phyloP scores from a whole-genome alignment of 2,888 invertebrate species.

The Galerucella calmariensis region DNA sequence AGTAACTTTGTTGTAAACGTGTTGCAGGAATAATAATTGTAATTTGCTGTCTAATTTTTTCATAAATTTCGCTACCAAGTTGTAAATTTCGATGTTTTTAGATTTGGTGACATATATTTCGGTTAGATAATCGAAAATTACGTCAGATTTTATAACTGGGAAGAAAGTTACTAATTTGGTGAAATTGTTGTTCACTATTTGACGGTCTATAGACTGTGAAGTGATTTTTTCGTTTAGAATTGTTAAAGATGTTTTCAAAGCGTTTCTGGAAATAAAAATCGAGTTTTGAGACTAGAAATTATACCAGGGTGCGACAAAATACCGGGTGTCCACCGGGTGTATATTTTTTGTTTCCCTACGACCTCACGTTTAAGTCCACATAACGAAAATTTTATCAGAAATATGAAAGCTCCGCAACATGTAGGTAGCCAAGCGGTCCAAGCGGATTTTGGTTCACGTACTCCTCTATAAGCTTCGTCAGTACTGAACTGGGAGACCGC shows the following conservation, averaged over 20 bases:
- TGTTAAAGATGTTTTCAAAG: constrained; percentile 21
- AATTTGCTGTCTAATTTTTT: constrained; percentile 37
- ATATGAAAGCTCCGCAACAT: no score
- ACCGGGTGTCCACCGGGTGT: no score
- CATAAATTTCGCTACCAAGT: constrained; percentile 47
- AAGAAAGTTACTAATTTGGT: constrained; percentile 48
- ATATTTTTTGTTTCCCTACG: no score
- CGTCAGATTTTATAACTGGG: constrained; percentile 43
- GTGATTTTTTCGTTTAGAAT: constrained; percentile 17
- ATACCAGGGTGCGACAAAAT: no score
- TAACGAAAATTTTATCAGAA: no score
- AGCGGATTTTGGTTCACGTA: no score
- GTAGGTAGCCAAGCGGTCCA: no score
- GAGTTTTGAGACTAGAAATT: background rate
- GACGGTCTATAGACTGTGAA: background rate
- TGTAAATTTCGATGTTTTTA: constrained; percentile 44
- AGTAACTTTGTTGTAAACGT: constrained; percentile 43
- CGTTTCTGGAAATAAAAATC: constrained; percentile 23
- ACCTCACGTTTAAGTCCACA: no score
- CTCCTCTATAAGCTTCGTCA: no score
- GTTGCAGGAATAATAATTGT: constrained; percentile 47
- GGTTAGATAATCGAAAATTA: constrained; percentile 51
- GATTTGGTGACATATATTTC: constrained; percentile 46
- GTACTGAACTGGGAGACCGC: no score
- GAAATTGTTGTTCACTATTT: constrained; percentile 33